Evolutionary conservation across 2,113 vertebrate species (phyloP), one percentile per base, ranked within the genome.

Genomic region (Phaethon lepturus): DNA sequence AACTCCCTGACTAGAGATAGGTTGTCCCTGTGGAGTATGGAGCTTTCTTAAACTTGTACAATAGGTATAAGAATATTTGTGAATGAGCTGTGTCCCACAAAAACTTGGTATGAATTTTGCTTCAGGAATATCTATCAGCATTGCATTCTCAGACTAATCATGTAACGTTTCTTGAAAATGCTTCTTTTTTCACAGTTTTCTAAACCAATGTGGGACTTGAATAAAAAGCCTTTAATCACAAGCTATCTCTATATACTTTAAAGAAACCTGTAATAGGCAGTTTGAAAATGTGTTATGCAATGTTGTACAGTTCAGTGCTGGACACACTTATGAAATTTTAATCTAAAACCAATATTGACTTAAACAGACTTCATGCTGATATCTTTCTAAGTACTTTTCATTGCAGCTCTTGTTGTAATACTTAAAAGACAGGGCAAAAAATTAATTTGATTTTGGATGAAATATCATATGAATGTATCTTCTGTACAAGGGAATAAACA

Each of bases 261-360:
- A 75, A 91, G 87, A 94, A 96, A 93, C 77, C 56, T 87, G 40
- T 87, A 91, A 91, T 84, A 91, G 83, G 63, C 19, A 55, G 35
- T 84, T 94, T 85, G 56, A 93, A 96, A 91, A 26, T 3, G 0
- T 83, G 87, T 96, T 95, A 91, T 91, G 69, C 49, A 64, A 94
- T 85, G 44, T 85, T 95, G 40, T 90, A 75, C 77, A 87, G 93
- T 81, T 91, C 91, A 96, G 56, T 72, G 52, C 73, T 94, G 95
- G 91, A 95, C 63, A 86, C 16, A 63, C 45, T 90, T 82, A 83
- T 38, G 86, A 95, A 95, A 96, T 77, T 95, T 96, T 95, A 95
- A 96, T 95, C 88, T 91, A 93, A 97, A 93, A 7, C 31, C 49
- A 95, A 91, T 93, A 93, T 95, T 95, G 75, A 85, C 90, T 95